Evolutionary conservation across 2,888 invertebrate species (phyloP).

Genomic region (Noctua comes): DNA sequence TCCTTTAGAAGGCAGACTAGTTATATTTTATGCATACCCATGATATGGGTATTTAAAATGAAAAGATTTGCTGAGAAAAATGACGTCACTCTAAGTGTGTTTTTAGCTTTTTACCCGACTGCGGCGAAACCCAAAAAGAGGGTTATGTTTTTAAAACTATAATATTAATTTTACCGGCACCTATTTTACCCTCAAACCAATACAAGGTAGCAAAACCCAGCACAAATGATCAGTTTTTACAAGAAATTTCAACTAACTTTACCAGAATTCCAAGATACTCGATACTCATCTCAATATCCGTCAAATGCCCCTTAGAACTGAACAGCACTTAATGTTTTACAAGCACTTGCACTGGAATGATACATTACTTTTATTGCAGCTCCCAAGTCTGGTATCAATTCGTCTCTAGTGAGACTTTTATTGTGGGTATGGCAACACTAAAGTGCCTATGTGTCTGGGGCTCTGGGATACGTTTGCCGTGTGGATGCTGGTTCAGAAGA

Average conservation of each 20-base stretch:
- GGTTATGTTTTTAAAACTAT: too few relatives aligned
- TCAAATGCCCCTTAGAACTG: constrained; percentile 27
- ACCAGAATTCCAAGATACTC: background rate
- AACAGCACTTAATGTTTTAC: constrained; percentile 51
- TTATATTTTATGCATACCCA: too few relatives aligned
- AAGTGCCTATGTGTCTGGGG: constrained; percentile 16
- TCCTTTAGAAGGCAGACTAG: background rate
- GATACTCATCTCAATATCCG: constrained; percentile 10
- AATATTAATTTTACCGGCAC: too few relatives aligned
- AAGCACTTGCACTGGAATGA: constrained; percentile 47
- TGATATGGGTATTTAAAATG: background rate
- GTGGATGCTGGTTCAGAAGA: background rate
- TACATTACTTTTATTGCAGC: constrained; percentile 52
- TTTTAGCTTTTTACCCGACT: too few relatives aligned
- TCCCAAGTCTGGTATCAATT: constrained; percentile 52
- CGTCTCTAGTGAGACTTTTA: constrained; percentile 54
- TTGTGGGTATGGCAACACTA: constrained; percentile 16
- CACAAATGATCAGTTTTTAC: background rate
- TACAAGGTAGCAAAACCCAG: background rate
- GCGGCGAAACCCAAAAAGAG: too few relatives aligned
- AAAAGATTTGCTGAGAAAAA: background rate
- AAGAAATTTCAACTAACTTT: background rate
- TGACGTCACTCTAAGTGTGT: too few relatives aligned
- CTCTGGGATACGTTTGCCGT: background rate
- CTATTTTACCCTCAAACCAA: background rate